Base-by-base conservation (phyloP, 1,140 invertebrate species). In the Drepana arcuata region DNA sequence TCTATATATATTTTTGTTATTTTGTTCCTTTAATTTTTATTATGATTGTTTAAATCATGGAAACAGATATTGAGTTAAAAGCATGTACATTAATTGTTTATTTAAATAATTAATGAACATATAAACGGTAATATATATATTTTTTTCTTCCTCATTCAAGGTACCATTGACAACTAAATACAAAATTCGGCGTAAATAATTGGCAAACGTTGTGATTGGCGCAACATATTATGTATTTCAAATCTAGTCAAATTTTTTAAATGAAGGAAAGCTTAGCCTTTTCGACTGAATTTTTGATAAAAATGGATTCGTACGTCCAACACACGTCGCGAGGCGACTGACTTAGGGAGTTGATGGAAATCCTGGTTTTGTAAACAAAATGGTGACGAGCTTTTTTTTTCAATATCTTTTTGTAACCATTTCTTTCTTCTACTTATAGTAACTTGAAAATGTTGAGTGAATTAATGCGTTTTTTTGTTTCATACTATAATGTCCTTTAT, bases 21-120 rank as follows among this genome's bases (percentile, higher is more conserved):
- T 81, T 81, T 81, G 71, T 78, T 78, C 73, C 72, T 81, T 81
- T 75, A 75, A 71, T 75, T 73, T 71, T 71, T 78, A 78, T 79
- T 71, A 57, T 61, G 51, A 69, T 71, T 78, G 66, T 81, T 77
- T 77, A 73, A 63, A 50, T 71, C n/a, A n/a, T n/a, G n/a, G n/a
- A n/a, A n/a, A n/a, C n/a, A n/a, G n/a, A n/a, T n/a, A n/a, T n/a
- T n/a, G n/a, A n/a, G n/a, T n/a, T n/a, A n/a, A n/a, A n/a, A n/a
- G n/a, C n/a, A n/a, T n/a, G n/a, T n/a, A n/a, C n/a, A n/a, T n/a
- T n/a, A n/a, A n/a, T n/a, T n/a, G n/a, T n/a, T n/a, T n/a, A n/a
- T n/a, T n/a, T n/a, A n/a, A n/a, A n/a, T n/a, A n/a, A n/a, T n/a
- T n/a, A n/a, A n/a, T n/a, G n/a, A n/a, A n/a, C n/a, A n/a, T n/a